Conservation (phyloP, 2,113 vertebrate species). For the Struthidea cinerea region DNA sequence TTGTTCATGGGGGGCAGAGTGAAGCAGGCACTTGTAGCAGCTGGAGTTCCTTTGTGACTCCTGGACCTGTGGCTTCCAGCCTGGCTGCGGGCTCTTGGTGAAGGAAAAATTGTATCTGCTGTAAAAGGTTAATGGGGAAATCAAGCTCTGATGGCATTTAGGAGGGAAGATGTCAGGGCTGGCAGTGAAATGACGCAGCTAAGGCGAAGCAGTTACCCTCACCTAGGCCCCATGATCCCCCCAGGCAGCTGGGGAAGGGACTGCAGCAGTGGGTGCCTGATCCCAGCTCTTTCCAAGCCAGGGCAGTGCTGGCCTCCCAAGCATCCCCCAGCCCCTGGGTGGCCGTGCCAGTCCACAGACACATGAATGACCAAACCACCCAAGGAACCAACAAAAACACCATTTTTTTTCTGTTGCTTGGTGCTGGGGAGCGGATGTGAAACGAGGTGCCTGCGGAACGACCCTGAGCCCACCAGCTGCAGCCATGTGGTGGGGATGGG, state of each 20-base stretch:
- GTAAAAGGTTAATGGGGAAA: not conserved
- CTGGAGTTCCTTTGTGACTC: not conserved
- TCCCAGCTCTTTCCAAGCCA: not conserved
- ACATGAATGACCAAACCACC: rapidly evolving
- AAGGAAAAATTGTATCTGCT: not conserved
- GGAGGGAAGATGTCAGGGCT: not conserved
- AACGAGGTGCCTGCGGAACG: rapidly evolving
- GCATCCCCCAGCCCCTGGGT: not conserved
- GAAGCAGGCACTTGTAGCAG: not conserved
- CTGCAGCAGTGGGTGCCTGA: not conserved
- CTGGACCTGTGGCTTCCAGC: not conserved
- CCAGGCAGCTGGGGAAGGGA: not conserved
- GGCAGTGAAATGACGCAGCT: not conserved
- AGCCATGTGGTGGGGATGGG: not conserved
- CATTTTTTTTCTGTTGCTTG: rapidly evolving
- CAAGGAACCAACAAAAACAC: not conserved
- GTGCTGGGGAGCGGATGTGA: not conserved
- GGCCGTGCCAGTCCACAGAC: rapidly evolving
- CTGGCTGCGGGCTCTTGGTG: not conserved
- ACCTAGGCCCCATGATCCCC: rapidly evolving
- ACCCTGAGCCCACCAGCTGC: not conserved
- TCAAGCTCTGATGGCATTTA: not conserved
- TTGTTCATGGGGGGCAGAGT: not conserved
- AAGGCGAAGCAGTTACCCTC: not conserved
- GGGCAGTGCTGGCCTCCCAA: not conserved